Conservation (phyloP, 2,888 invertebrate genomes). For the Belgica antarctica region DNA sequence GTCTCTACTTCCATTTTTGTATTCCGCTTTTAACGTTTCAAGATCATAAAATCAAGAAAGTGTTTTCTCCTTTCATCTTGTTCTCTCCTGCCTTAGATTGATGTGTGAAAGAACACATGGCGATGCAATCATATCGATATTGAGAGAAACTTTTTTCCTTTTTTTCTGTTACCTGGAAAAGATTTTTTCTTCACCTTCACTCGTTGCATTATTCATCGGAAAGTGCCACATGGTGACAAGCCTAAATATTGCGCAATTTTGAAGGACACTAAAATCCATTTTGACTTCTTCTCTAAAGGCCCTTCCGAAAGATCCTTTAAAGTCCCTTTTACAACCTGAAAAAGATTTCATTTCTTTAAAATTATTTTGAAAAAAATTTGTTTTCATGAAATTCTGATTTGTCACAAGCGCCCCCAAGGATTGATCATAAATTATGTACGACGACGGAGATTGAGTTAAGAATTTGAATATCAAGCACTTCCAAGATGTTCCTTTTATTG, state of each 20-base stretch:
- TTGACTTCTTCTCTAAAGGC: not conserved
- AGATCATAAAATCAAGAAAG: slow-evolving; percentile 36
- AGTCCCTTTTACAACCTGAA: too few relatives aligned
- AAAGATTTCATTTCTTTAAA: too few relatives aligned
- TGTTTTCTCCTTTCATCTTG: not conserved
- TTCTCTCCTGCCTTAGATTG: not conserved
- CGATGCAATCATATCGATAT: slow-evolving; percentile 11
- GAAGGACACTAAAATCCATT: not conserved
- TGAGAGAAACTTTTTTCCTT: not conserved
- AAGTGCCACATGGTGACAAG: not conserved
- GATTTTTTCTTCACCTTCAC: not conserved
- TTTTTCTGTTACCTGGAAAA: not conserved
- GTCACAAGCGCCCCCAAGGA: slow-evolving; percentile 10
- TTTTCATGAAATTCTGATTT: slow-evolving; percentile 35
- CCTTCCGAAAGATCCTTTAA: not conserved
- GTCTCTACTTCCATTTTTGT: not conserved
- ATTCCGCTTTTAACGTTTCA: not conserved
- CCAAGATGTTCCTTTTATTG: too few relatives aligned
- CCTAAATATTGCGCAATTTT: not conserved
- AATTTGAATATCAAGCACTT: too few relatives aligned
- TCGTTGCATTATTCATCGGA: not conserved
- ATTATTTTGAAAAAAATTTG: too few relatives aligned
- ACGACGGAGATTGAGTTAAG: too few relatives aligned
- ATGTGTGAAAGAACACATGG: slow-evolving; percentile 6
- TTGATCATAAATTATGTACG: not conserved